Evolutionary conservation across 2,888 invertebrate genomes (phyloP).

Genomic region (Microplitis manilae): DNA sequence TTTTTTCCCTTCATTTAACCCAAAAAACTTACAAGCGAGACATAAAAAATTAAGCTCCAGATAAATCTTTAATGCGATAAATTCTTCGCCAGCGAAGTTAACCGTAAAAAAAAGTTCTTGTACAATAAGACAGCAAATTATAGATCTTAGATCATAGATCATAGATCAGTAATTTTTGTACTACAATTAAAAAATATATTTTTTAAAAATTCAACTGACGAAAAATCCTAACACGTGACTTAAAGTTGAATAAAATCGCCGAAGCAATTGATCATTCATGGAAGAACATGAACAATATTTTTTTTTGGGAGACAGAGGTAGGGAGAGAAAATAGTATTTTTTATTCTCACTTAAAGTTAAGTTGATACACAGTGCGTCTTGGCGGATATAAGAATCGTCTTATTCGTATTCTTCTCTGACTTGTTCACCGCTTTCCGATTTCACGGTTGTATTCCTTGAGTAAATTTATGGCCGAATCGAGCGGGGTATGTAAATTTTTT

Average conservation of each 20-base stretch:
- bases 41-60: no score
- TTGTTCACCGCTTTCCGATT: conserved; percentile 31
- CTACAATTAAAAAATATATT: conserved; percentile 40
- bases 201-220: conserved; percentile 48
- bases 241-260: conserved; percentile 22
- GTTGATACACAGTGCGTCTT: background rate
- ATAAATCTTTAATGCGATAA: no score
- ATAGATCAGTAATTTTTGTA: background rate
- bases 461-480: conserved; percentile 37
- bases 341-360: background rate
- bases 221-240: conserved; percentile 45
- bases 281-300: conserved; percentile 16
- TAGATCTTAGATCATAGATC: no score
- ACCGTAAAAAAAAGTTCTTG: no score
- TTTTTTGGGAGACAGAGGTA: background rate
- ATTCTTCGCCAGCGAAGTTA: no score
- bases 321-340: background rate
- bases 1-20: background rate
- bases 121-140: no score
- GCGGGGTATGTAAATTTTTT: conserved; percentile 35
- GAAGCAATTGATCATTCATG: conserved; percentile 31
- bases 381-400: background rate
- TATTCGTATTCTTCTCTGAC: conserved; percentile 31
- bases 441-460: conserved; percentile 36
- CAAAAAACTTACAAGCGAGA: no score